Percentiles rank a stretch among this genome's conserved stretches.
phyloP scores from a whole-genome alignment of 1,140 invertebrate genomes.

The Melanaphis sacchari region DNA sequence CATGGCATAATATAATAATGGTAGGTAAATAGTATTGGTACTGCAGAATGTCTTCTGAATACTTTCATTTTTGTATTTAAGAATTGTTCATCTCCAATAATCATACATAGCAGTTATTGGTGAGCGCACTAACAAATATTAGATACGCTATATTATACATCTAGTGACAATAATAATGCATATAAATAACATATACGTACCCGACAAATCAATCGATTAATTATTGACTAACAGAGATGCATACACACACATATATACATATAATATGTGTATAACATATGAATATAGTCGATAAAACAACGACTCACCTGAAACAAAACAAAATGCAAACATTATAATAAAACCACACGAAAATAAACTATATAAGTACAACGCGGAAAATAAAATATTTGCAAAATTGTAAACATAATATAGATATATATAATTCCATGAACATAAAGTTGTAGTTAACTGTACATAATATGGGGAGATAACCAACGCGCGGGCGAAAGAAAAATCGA shows the following conservation, averaged over 20 bases:
- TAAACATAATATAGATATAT: not conserved
- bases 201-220: not conserved
- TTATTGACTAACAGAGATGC: not conserved
- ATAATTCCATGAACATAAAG: not conserved
- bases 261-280: not conserved
- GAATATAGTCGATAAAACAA: too few relatives aligned
- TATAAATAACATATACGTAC: not conserved
- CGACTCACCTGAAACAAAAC: conserved; percentile 30
- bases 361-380: not conserved
- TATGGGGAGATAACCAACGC: not conserved
- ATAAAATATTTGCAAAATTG: not conserved
- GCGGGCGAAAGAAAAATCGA: not conserved
- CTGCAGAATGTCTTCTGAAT: not conserved
- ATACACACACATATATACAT: not conserved
- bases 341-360: not conserved
- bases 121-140: not conserved
- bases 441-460: not conserved
- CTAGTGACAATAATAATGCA: not conserved
- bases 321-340: not conserved
- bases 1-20: too few relatives aligned
- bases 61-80: not conserved
- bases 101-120: not conserved
- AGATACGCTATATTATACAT: not conserved
- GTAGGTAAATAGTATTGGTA: not conserved
- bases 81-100: not conserved